phyloP scores from a whole-genome alignment of 1,140 invertebrate species.

The Polyergus mexicanus region DNA sequence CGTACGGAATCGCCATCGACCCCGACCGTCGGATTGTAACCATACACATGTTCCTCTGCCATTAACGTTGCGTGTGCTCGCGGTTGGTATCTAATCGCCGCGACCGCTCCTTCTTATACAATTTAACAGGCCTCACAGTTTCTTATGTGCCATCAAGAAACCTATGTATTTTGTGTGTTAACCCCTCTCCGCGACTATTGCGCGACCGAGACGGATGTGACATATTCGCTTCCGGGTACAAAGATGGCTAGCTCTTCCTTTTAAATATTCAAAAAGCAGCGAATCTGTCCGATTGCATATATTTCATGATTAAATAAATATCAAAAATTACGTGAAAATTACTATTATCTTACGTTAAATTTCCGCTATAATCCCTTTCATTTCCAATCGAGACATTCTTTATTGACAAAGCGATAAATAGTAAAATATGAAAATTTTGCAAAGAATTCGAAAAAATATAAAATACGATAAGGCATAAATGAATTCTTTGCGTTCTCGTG shows the following conservation, averaged over 20 bases:
- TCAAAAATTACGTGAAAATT: not conserved
- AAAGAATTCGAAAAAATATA: not conserved
- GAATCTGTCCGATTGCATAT: not conserved
- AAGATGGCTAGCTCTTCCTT: constrained; percentile 80
- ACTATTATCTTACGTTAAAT: not conserved
- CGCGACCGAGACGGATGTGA: constrained; percentile 82
- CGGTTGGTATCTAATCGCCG: constrained; percentile 70
- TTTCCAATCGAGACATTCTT: not conserved
- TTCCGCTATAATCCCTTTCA: too few species aligned
- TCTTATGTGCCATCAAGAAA: constrained; percentile 84
- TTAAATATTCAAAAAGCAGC: constrained; percentile 72
- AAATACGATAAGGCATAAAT: not conserved
- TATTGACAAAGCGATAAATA: not conserved
- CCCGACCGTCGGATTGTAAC: constrained; percentile 84
- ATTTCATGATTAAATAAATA: not conserved
- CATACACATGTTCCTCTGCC: constrained; percentile 86
- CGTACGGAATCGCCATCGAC: constrained; percentile 84
- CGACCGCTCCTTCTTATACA: constrained; percentile 64
- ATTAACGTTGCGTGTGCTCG: constrained; percentile 82
- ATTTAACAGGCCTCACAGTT: constrained; percentile 77
- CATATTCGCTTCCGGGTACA: constrained; percentile 74
- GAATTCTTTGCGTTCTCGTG: not conserved
- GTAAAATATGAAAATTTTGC: not conserved
- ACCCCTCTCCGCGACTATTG: constrained; percentile 80
- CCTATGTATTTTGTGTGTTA: constrained; percentile 81